phyloP scores from a whole-genome alignment of 2,113 vertebrate species.

The Pycnonotus jocosus region DNA sequence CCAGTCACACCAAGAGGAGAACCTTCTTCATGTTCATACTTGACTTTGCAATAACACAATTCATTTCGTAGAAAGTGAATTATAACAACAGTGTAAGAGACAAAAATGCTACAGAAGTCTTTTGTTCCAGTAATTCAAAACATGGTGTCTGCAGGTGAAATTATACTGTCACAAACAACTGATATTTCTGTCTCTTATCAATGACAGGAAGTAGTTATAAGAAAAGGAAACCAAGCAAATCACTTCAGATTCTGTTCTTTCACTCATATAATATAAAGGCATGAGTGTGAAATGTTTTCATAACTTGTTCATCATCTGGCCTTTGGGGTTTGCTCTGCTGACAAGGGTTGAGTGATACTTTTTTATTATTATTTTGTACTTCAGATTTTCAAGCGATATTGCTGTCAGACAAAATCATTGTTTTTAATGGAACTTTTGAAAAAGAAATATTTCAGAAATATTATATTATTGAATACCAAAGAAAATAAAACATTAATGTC shows the following conservation, averaged over 20 bases:
- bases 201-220: not conserved
- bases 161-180: slow-evolving; percentile 12
- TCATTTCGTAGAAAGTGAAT: slow-evolving; percentile 3
- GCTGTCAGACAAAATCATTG: not conserved
- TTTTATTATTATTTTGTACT: slow-evolving; percentile 2
- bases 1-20: not conserved
- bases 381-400: not conserved
- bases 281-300: slow-evolving; percentile 17
- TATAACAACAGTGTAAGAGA: not conserved
- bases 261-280: slow-evolving; percentile 3
- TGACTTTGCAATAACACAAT: slow-evolving; percentile 1
- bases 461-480: not conserved
- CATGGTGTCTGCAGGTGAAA: slow-evolving; percentile 46
- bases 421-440: not conserved
- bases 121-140: not conserved
- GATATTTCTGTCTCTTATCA: slow-evolving; percentile 12
- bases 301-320: slow-evolving; percentile 18
- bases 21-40: not conserved
- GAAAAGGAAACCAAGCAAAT: not conserved
- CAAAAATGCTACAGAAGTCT: not conserved
- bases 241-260: slow-evolving; percentile 18
- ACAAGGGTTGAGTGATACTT: not conserved
- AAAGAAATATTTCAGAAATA: not conserved
- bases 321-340: slow-evolving; percentile 13
- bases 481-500: not conserved